A percentile compares a stretch with the other conserved stretches of the same genome.
Conservation (phyloP, 2,113 vertebrate genomes). For the Rana temporaria region DNA sequence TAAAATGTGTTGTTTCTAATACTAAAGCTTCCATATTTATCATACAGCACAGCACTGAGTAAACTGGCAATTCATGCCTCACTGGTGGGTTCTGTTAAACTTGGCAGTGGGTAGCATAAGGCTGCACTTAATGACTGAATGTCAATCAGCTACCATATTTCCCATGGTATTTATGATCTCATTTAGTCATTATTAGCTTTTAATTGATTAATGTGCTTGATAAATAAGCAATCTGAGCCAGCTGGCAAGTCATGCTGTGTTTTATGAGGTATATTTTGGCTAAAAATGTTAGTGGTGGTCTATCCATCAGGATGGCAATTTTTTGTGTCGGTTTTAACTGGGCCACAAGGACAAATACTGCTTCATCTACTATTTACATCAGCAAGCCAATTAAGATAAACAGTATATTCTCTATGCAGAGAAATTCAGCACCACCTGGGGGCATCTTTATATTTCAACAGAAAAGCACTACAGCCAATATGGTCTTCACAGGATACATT, state of each 20-base stretch:
- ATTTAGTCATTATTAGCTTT: constrained; percentile 55
- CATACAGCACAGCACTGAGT: neutral
- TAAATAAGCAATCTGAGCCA: constrained; percentile 49
- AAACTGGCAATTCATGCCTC: neutral
- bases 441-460: neutral
- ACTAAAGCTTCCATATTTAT: too few species aligned
- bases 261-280: constrained; percentile 10
- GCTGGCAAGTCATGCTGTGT: constrained; percentile 34
- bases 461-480: too few species aligned
- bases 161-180: constrained; percentile 51
- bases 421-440: neutral
- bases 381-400: constrained; percentile 16
- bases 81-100: constrained; percentile 7
- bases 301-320: constrained; percentile 1
- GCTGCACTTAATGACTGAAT: constrained; percentile 30
- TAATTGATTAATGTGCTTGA: constrained; percentile 56
- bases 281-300: constrained; percentile 28
- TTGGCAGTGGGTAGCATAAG: constrained; percentile 39
- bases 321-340: neutral
- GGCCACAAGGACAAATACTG: neutral
- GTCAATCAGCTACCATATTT: constrained; percentile 51
- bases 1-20: too few species aligned
- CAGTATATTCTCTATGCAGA: constrained; percentile 5
- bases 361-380: neutral
- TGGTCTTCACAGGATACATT: too few species aligned